phyloP scores from a whole-genome alignment of 2,888 invertebrate species.

The Eulithis testata region DNA sequence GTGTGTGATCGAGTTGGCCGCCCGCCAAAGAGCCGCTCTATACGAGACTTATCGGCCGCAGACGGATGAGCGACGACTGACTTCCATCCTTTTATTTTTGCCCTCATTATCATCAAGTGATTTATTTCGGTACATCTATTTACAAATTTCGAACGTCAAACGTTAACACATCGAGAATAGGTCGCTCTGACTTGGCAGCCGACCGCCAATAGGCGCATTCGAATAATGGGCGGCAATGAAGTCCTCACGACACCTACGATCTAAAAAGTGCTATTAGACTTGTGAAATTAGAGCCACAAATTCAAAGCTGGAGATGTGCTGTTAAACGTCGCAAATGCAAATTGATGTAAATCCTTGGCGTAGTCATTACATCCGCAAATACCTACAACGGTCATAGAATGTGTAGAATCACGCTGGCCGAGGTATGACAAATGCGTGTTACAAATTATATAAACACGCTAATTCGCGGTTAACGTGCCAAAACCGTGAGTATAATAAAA shows the following conservation, averaged over 20 bases:
- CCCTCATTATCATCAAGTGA: slow-evolving; percentile 81
- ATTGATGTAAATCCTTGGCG: slow-evolving; percentile 61
- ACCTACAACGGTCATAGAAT: slow-evolving; percentile 31
- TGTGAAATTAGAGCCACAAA: slow-evolving; percentile 64
- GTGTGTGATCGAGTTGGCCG: slow-evolving; percentile 73
- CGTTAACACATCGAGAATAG: slow-evolving; percentile 74
- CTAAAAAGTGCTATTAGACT: slow-evolving; percentile 66
- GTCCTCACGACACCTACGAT: slow-evolving; percentile 62
- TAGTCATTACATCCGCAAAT: slow-evolving; percentile 43
- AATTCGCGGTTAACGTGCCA: slow-evolving; percentile 59
- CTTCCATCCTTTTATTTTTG: slow-evolving; percentile 79
- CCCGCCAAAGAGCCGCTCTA: slow-evolving; percentile 61
- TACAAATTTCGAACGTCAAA: slow-evolving; percentile 62
- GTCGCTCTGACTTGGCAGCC: slow-evolving; percentile 72
- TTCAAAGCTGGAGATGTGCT: slow-evolving; percentile 54
- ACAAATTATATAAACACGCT: slow-evolving; percentile 63
- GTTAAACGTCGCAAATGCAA: slow-evolving; percentile 57
- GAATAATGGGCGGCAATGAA: slow-evolving; percentile 72
- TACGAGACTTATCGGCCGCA: slow-evolving; percentile 67
- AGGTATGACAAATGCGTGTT: slow-evolving; percentile 62
- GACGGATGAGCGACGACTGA: slow-evolving; percentile 73
- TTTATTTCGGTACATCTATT: slow-evolving; percentile 76
- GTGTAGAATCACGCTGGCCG: slow-evolving; percentile 50
- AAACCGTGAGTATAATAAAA: slow-evolving; percentile 58
- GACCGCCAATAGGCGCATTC: slow-evolving; percentile 61